Evolutionary conservation across 2,888 invertebrate species (phyloP), one percentile per base, ranked within the genome.

Genomic region (Tenthredo livida): DNA sequence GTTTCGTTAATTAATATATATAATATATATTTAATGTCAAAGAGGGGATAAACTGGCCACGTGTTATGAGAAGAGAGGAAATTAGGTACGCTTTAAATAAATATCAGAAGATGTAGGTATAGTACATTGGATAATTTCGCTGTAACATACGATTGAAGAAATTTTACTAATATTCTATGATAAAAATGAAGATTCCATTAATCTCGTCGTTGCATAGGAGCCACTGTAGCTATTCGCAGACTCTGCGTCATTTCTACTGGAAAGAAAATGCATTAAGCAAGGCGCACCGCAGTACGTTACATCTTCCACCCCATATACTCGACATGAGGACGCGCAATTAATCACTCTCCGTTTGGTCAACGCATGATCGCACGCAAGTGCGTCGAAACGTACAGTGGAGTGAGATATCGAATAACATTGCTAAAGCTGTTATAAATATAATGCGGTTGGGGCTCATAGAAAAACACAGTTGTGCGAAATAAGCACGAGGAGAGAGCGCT

Each of bases 291-390:
- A 70, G 37, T 33, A 37, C n/a, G 70, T 70, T 70, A 75, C 25
- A 33, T 58, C 78, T 54, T 58, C 17, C 37, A 54, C 54, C 33
- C 58, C 80, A 80, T 54, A 77, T 15, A 40, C 29, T 54, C 33
- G 37, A 77, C 50, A 37, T 29, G 25, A 50, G 50, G 40, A 80
- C 12, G 61, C 80, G 61, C 80, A 58, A 80, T 80, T 80, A 61
- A 80, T 80, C 80, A 80, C 61, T 61, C 80, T 17, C 37, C 40
- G 80, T 80, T 80, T 61, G 58, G 61, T 61, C 58, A 61, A 80
- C 80, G 40, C 58, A n/a, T 50, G 58, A 25, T 58, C 21, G 21
- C 37, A 80, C 40, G 80, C 80, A 61, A 61, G 80, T 80, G 61
- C 50, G 33, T 37, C 61, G 61, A 58, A 80, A 80, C 33, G 21